These are phyloP conservation scores for Lerista edwardsae DNA, from an alignment of 2,797 vertebrate genomes.

Conservation along the genomic window DNA sequence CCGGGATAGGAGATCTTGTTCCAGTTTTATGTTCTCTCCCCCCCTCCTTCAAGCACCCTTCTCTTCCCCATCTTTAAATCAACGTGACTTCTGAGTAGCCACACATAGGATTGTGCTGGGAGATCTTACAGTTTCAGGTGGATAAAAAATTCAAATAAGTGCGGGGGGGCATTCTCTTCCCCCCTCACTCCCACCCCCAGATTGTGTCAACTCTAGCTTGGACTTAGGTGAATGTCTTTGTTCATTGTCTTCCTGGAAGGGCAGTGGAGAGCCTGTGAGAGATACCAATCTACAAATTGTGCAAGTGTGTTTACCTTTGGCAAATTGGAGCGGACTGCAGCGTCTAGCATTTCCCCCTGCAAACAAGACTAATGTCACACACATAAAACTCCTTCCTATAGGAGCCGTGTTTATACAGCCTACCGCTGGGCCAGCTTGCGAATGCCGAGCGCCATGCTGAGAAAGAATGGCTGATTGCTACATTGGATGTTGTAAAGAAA, in stretches of 20 bases:
- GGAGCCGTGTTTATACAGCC: slow-evolving; percentile 75
- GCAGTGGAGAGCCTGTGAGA: neutral
- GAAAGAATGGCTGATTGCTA: slow-evolving; percentile 67
- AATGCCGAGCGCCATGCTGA: slow-evolving; percentile 68
- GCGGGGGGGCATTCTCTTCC: no score
- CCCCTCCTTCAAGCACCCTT: no score
- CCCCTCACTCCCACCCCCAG: neutral
- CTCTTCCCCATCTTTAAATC: no score
- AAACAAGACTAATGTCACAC: slow-evolving; percentile 61
- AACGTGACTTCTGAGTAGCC: no score
- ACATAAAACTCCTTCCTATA: slow-evolving; percentile 69
- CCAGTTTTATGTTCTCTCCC: no score
- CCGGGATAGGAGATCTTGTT: no score
- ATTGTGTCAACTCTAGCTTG: neutral
- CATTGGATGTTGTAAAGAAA: slow-evolving; percentile 57
- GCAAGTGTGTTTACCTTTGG: slow-evolving; percentile 45
- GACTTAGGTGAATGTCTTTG: neutral
- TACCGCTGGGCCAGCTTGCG: slow-evolving; percentile 75
- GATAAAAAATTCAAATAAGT: neutral
- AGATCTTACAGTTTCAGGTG: no score
- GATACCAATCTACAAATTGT: neutral
- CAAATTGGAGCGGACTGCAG: slow-evolving; percentile 41
- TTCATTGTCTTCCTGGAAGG: slow-evolving; percentile 15
- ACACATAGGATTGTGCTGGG: no score
- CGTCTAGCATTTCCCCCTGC: slow-evolving; percentile 51